Evolutionary conservation across 1,140 invertebrate genomes (phyloP).

Genomic region (Microplitis mediator): DNA sequence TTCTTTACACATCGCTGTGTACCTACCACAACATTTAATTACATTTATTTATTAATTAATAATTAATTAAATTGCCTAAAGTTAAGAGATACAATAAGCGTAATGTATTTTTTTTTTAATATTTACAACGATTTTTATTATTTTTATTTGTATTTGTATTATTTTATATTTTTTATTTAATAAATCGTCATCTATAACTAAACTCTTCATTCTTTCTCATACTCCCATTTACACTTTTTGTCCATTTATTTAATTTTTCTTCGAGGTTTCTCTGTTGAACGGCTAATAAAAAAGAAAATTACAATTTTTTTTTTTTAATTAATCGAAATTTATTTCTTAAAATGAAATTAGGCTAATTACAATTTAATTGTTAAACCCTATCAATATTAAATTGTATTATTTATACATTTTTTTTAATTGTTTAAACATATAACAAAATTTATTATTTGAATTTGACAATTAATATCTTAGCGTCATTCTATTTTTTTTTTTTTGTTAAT

Average conservation of each 20-base stretch:
- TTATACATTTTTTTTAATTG: too few species aligned
- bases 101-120: constrained; percentile 58
- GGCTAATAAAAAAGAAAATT: background rate
- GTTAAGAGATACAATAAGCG: constrained; percentile 63
- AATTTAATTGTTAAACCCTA: constrained; percentile 43
- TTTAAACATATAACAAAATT: too few species aligned
- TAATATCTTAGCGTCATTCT: too few species aligned
- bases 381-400: too few species aligned
- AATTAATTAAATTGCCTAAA: constrained; percentile 52
- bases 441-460: too few species aligned
- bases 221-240: too few species aligned
- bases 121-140: constrained; percentile 57
- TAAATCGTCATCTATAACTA: constrained; percentile 1
- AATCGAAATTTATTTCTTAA: constrained; percentile 22
- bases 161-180: constrained; percentile 21
- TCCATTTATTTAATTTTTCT: background rate
- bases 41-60: constrained; percentile 58
- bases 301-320: background rate
- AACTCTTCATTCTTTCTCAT: too few species aligned
- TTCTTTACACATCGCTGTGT: constrained; percentile 61
- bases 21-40: constrained; percentile 63
- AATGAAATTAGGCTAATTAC: constrained; percentile 41
- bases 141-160: constrained; percentile 46
- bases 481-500: too few species aligned
- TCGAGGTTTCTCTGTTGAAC: background rate